A percentile compares a stretch with the other conserved stretches of the same genome.
phyloP scores from a whole-genome alignment of 2,113 vertebrate genomes.

The Vimba vimba region DNA sequence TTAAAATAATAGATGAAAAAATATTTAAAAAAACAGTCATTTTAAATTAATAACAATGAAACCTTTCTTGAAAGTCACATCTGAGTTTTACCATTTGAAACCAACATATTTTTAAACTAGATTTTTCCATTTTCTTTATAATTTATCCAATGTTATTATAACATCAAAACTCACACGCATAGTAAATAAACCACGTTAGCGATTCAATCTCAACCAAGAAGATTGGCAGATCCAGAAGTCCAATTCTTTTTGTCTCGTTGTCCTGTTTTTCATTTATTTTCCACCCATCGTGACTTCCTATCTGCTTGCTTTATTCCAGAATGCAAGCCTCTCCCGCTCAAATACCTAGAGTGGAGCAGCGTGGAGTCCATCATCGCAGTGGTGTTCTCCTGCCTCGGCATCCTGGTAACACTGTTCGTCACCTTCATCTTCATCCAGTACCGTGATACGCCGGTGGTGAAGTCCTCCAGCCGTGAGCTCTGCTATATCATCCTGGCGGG shows the following conservation, averaged over 20 bases:
- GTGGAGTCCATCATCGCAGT: conserved; percentile 96
- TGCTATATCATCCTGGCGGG: conserved; percentile 98
- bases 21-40: no score
- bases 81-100: not conserved
- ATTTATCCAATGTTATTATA: no score
- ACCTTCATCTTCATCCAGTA: conserved; percentile 97
- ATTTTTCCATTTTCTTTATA: not conserved
- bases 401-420: conserved; percentile 96
- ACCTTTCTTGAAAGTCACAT: not conserved
- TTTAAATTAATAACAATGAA: not conserved
- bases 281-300: not conserved
- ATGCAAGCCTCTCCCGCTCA: conserved; percentile 88
- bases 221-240: not conserved
- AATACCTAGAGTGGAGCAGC: conserved; percentile 92
- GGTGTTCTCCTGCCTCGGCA: conserved; percentile 94
- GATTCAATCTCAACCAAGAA: not conserved
- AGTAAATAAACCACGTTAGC: not conserved
- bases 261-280: not conserved
- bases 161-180: not conserved
- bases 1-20: no score
- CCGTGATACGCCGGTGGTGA: conserved; percentile 97
- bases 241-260: not conserved
- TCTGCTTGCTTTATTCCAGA: conserved; percentile 70
- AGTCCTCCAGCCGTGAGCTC: conserved; percentile 96
- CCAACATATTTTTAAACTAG: not conserved